Base-by-base conservation (phyloP, 2,888 invertebrate species). In the Lochmaea crataegi region DNA sequence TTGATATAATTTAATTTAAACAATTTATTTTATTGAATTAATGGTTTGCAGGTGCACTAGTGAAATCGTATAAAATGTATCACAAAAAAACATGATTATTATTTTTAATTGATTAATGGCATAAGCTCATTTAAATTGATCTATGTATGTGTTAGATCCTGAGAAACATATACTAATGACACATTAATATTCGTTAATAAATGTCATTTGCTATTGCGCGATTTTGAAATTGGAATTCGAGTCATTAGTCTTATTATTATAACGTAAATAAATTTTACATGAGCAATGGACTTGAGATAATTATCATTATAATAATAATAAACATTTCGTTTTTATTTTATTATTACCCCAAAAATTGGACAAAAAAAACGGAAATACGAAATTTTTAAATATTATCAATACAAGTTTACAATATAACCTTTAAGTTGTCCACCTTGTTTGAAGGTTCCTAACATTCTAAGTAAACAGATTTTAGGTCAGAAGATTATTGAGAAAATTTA, bases 141-240 rank as follows among this genome's bases (percentile, higher is more conserved):
- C 58, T 26, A 58, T 58, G 9, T 26, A 22, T 11, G 11, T 22
- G 26, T 58, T 58, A 12, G 22, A 58, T 26, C 58, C n/a, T 32
- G 58, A 58, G 58, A 58, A 58, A 32, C 32, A 7, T 58, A 58
- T 58, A 58, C 12, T 58, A 58, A 58, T 32, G 32, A 58, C 32
- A 12, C 22, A 58, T 58, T 58, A 22, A 58, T 58, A 58, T 58
- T 58, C 12, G 58, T 32, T 51, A 58, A 58, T 58, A 58, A 58
- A 26, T 58, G 58, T 26, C 26, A 32, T 26, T 58, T 26, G n/a
- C 14, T n/a, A 51, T 51, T n/a, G 51, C 51, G 16, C 51, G 14
- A 51, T 51, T 51, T 51, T 51, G 51, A 51, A 51, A 51, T 14
- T 51, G 51, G 51, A 51, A 51, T 51, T 51, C n/a, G 51, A 4